Conservation (phyloP, 1,140 invertebrate genomes). For the Caenorhabditis brenneri region DNA sequence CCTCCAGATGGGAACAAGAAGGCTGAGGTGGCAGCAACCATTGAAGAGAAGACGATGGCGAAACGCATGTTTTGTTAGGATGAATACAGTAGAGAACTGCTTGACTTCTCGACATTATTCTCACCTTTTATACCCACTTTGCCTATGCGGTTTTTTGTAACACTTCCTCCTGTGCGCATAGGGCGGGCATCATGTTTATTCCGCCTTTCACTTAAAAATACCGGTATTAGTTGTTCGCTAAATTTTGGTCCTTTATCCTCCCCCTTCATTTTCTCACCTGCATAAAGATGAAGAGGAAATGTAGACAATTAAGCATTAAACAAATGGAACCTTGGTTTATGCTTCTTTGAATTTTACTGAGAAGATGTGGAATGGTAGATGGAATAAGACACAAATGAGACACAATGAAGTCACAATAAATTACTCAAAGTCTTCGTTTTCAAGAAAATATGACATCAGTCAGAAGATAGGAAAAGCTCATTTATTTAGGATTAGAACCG, state of each 20-base stretch:
- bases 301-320: neutral
- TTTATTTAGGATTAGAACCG: no score
- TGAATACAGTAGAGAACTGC: neutral
- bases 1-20: constrained; percentile 46
- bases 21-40: constrained; percentile 5
- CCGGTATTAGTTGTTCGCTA: neutral
- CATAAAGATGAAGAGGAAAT: neutral
- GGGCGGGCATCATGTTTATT: neutral
- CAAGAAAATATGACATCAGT: no score
- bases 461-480: no score
- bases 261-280: neutral
- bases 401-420: no score
- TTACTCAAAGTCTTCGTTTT: no score
- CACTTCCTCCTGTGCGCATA: neutral
- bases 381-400: no score
- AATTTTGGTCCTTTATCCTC: neutral
- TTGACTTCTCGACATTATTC: neutral
- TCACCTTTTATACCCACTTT: neutral
- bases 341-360: no score
- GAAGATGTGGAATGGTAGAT: no score
- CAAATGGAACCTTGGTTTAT: no score
- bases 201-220: neutral
- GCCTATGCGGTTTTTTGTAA: neutral
- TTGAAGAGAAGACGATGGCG: neutral
- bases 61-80: neutral